A percentile compares a stretch with the other conserved stretches of the same genome.
Conservation (phyloP, 2,113 vertebrate genomes). For the Orientallactaga bullata region DNA sequence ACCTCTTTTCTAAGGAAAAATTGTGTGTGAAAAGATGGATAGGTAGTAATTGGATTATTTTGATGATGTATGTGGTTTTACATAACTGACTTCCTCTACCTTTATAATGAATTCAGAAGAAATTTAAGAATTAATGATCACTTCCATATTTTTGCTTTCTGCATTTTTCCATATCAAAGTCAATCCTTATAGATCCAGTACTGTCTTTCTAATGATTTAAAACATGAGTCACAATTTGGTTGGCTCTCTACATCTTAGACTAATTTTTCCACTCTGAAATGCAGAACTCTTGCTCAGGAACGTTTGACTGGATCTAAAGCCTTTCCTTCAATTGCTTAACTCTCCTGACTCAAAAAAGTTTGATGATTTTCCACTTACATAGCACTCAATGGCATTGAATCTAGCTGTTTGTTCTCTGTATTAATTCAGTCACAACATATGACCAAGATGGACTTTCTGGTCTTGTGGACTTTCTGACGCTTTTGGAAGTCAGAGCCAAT, state of each 20-base stretch:
- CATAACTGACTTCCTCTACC: conserved; percentile 13
- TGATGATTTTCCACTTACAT: not conserved
- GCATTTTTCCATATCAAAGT: not conserved
- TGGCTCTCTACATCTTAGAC: not conserved
- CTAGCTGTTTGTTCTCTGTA: not conserved
- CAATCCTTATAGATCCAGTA: not conserved
- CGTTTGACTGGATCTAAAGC: not conserved
- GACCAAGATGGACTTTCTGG: not conserved
- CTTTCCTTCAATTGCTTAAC: not conserved
- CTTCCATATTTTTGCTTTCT: not conserved
- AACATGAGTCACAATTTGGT: not conserved
- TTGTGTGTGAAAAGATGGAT: not conserved
- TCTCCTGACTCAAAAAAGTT: not conserved
- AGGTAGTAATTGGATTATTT: not conserved
- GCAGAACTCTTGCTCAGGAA: not conserved
- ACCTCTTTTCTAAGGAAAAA: conserved; percentile 21
- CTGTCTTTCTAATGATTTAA: not conserved
- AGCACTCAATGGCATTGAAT: not conserved
- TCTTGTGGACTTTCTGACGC: not conserved
- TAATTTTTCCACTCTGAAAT: not conserved
- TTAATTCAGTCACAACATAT: not conserved
- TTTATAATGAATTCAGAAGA: not conserved
- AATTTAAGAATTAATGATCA: not conserved
- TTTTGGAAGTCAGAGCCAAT: not conserved
- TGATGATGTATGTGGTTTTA: not conserved